Conservation (phyloP, 2,797 vertebrate species). For the Siniperca scherzeri region DNA sequence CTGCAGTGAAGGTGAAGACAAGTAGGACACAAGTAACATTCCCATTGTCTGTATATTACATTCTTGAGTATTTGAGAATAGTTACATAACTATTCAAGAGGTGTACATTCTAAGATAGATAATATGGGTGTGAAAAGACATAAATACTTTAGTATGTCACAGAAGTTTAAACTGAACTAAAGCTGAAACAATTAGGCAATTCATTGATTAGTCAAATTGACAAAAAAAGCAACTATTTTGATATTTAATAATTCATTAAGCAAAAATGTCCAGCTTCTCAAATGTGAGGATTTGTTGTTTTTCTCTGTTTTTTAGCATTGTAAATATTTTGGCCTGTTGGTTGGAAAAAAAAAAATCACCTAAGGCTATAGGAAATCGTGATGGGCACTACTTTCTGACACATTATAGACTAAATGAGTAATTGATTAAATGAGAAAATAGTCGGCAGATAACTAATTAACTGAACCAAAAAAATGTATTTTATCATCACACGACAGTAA, state of each 20-base stretch:
- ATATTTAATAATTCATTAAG: too few species aligned
- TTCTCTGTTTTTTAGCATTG: not conserved
- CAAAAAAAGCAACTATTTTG: not conserved
- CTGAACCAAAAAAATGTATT: too few species aligned
- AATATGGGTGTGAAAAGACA: not conserved
- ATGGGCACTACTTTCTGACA: not conserved
- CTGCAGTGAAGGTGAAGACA: constrained; percentile 4
- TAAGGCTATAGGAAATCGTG: too few species aligned
- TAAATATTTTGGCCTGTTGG: not conserved
- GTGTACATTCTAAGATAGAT: not conserved
- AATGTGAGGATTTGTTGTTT: not conserved
- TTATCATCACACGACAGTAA: too few species aligned
- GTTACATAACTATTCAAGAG: not conserved
- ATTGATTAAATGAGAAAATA: not conserved
- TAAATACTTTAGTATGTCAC: not conserved
- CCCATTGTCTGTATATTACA: not conserved
- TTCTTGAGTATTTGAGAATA: not conserved
- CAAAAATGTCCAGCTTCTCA: not conserved
- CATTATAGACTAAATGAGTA: not conserved
- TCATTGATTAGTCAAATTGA: not conserved
- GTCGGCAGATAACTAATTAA: not conserved
- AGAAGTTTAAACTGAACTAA: not conserved
- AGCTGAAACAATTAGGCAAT: not conserved
- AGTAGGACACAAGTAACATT: not conserved
- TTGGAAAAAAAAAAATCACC: too few species aligned